phyloP scores from a whole-genome alignment of 2,888 invertebrate species.

The Empis stercorea region DNA sequence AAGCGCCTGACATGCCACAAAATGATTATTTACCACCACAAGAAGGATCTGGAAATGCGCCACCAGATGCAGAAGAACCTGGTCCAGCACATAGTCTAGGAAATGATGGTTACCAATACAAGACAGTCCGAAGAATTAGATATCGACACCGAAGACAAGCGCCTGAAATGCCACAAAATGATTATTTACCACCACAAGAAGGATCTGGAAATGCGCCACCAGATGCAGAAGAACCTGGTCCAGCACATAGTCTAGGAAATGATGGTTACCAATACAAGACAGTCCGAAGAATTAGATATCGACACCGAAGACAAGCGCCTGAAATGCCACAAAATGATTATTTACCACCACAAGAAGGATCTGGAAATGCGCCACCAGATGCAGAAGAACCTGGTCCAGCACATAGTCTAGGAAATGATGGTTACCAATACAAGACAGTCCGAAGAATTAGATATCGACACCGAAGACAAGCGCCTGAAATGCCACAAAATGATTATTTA shows the following conservation, averaged over 20 bases:
- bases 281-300: not conserved
- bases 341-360: not conserved
- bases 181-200: not conserved
- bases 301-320: not conserved
- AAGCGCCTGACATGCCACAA: slow-evolving; percentile 6
- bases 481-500: not conserved
- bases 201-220: not conserved
- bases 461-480: slow-evolving; percentile 14
- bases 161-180: not conserved
- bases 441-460: not conserved
- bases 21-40: not conserved
- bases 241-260: not conserved
- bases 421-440: not conserved
- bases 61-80: not conserved
- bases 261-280: not conserved
- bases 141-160: not conserved
- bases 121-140: not conserved
- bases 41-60: too few species aligned
- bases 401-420: not conserved
- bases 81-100: not conserved
- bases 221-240: not conserved
- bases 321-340: not conserved
- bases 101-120: not conserved
- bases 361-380: too few species aligned
- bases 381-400: not conserved